Evolutionary conservation across 2,888 invertebrate genomes (phyloP).

Genomic region (Nephrocerus scutellatus): DNA sequence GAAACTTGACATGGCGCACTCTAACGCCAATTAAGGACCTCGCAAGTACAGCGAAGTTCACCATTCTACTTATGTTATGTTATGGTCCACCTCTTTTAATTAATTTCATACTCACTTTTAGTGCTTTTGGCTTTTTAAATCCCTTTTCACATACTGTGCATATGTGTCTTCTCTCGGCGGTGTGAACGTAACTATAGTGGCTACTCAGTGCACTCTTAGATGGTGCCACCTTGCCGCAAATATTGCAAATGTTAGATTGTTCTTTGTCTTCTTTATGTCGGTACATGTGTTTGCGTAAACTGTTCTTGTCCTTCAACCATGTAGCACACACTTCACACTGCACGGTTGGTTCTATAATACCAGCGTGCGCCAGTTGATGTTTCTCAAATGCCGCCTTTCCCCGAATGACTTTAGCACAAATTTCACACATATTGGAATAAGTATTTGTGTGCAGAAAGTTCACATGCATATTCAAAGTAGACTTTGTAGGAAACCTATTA

Average conservation of each 20-base stretch:
- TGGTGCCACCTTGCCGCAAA: slow-evolving; percentile 27
- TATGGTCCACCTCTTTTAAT: too few relatives aligned
- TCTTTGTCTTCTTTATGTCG: slow-evolving; percentile 23
- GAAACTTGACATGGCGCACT: too few relatives aligned
- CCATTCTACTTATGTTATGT: too few relatives aligned
- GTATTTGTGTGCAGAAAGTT: slow-evolving; percentile 22
- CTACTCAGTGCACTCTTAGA: slow-evolving; percentile 26
- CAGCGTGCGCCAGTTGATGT: slow-evolving; percentile 25
- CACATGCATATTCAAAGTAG: slow-evolving; percentile 18
- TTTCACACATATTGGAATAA: slow-evolving; percentile 26
- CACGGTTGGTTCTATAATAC: slow-evolving; percentile 24
- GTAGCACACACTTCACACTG: slow-evolving; percentile 27
- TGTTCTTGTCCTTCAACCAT: slow-evolving; percentile 26
- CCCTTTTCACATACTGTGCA: slow-evolving; percentile 36
- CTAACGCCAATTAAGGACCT: too few relatives aligned
- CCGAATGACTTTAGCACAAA: slow-evolving; percentile 27
- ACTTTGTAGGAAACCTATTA: slow-evolving; percentile 22
- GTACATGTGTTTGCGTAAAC: slow-evolving; percentile 25
- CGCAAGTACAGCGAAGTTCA: too few relatives aligned
- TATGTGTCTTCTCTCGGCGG: slow-evolving; percentile 18
- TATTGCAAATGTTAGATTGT: slow-evolving; percentile 21
- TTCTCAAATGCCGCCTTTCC: slow-evolving; percentile 25
- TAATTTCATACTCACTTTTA: too few relatives aligned
- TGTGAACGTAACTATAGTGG: slow-evolving; percentile 27
- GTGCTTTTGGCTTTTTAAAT: slow-evolving; percentile 36